A percentile compares a stretch with the other conserved stretches of the same genome.
Conservation (phyloP, 2,888 invertebrate genomes). For the Synergus umbraculus region DNA sequence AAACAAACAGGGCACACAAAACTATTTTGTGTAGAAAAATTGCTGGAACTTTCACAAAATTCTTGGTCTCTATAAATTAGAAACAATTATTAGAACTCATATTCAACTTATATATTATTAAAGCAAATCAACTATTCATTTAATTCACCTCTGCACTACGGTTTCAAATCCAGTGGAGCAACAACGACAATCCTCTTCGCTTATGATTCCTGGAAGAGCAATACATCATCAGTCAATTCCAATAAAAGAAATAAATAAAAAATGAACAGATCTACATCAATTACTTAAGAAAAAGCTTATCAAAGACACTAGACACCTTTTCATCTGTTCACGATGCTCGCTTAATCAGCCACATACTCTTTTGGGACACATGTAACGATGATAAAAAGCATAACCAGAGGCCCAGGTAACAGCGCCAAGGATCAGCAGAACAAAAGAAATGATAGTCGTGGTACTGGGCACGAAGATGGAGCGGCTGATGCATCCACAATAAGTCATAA, state of each 20-base stretch:
- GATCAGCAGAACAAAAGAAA: constrained; percentile 66
- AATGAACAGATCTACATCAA: neutral
- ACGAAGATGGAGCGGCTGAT: constrained; percentile 61
- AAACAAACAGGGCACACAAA: constrained; percentile 21
- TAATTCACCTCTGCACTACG: neutral
- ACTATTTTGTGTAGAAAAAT: neutral
- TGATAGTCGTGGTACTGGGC: constrained; percentile 60
- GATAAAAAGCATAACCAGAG: constrained; percentile 54
- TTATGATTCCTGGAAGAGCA: constrained; percentile 5
- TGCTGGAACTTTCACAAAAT: neutral
- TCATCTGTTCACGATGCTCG: neutral
- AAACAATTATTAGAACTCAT: neutral
- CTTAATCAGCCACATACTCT: constrained; percentile 38
- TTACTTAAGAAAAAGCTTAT: neutral
- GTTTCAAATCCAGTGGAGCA: neutral
- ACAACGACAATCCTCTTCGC: neutral
- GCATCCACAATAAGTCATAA: constrained; percentile 47
- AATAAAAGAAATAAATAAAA: neutral
- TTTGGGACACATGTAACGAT: constrained; percentile 47
- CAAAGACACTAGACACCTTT: constrained; percentile 1
- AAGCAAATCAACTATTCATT: neutral
- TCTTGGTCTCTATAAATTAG: neutral
- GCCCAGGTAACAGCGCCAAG: constrained; percentile 62
- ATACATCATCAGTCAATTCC: neutral
- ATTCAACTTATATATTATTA: neutral